Conservation (phyloP, 2,113 vertebrate species). For the Coracopsis vasa region DNA sequence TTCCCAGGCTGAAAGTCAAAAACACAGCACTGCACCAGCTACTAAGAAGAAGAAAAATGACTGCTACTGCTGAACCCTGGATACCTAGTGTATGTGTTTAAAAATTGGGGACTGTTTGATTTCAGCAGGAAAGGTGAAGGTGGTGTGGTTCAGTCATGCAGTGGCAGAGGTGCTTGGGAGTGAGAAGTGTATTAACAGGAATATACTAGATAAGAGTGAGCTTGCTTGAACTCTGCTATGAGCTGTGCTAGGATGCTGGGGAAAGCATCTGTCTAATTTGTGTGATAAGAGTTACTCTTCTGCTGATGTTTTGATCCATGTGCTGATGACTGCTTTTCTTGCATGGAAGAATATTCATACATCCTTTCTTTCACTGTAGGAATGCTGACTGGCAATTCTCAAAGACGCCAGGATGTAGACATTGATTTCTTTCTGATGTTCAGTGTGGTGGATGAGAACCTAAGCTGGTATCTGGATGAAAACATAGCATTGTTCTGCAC, state of each 20-base stretch:
- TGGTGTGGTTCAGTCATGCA: not conserved
- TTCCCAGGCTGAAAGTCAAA: no score
- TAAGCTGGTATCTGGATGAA: constrained; percentile 78
- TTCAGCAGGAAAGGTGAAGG: not conserved
- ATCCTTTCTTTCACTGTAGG: constrained; percentile 44
- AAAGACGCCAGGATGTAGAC: constrained; percentile 69
- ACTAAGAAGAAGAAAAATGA: no score
- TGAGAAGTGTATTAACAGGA: accelerated
- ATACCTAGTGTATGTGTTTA: not conserved
- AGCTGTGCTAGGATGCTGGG: not conserved
- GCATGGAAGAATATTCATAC: not conserved
- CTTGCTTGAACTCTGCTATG: not conserved
- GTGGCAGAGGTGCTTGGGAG: not conserved
- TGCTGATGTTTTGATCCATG: not conserved
- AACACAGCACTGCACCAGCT: no score
- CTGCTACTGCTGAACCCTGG: no score
- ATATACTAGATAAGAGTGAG: not conserved
- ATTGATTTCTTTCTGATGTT: constrained; percentile 79
- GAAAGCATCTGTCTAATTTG: not conserved
- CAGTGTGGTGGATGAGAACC: constrained; percentile 79
- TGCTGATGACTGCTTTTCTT: not conserved
- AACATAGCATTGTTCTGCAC: constrained; percentile 73
- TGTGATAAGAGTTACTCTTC: not conserved
- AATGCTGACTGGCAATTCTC: constrained; percentile 62
- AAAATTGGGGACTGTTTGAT: not conserved